phyloP scores from a whole-genome alignment of 2,888 invertebrate species.

The Chouioia cunea region DNA sequence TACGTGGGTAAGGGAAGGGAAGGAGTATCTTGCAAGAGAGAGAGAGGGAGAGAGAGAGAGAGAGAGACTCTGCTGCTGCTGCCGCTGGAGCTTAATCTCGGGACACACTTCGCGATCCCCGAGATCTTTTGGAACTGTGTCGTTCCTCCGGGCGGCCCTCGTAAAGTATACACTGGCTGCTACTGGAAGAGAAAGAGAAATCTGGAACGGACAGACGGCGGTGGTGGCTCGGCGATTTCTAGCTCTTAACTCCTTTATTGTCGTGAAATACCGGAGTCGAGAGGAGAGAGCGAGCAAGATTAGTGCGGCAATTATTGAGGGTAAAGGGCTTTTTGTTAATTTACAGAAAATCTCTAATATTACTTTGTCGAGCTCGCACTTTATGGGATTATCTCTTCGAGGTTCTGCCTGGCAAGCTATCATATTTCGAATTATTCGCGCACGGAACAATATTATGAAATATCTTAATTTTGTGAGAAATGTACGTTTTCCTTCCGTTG shows the following conservation, averaged over 20 bases:
- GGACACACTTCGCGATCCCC: slow-evolving; percentile 41
- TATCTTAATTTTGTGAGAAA: too few species aligned
- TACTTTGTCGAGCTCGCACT: background rate
- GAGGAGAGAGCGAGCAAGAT: slow-evolving; percentile 33
- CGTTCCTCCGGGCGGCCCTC: slow-evolving; percentile 33
- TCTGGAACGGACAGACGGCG: slow-evolving; percentile 39
- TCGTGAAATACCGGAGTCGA: slow-evolving; percentile 29
- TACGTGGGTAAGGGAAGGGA: slow-evolving; percentile 2
- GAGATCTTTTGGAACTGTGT: slow-evolving; percentile 45
- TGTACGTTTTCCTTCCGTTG: too few species aligned
- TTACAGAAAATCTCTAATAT: slow-evolving; percentile 17
- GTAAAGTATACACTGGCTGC: slow-evolving; percentile 39
- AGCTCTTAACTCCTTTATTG: slow-evolving; percentile 40
- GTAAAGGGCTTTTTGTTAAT: slow-evolving; percentile 7
- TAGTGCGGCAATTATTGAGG: slow-evolving; percentile 39
- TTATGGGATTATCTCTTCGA: background rate
- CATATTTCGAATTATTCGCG: background rate
- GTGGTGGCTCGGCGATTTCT: slow-evolving; percentile 15
- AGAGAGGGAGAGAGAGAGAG: background rate
- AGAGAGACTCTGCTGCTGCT: background rate
- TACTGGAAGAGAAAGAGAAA: slow-evolving; percentile 24
- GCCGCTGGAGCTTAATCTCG: slow-evolving; percentile 43
- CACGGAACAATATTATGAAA: background rate
- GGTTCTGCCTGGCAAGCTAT: background rate
- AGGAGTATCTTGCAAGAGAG: slow-evolving; percentile 14